Evolutionary conservation across 2,888 invertebrate species (phyloP), one percentile per base, ranked within the genome.

Genomic region (Eupsilia transversa): DNA sequence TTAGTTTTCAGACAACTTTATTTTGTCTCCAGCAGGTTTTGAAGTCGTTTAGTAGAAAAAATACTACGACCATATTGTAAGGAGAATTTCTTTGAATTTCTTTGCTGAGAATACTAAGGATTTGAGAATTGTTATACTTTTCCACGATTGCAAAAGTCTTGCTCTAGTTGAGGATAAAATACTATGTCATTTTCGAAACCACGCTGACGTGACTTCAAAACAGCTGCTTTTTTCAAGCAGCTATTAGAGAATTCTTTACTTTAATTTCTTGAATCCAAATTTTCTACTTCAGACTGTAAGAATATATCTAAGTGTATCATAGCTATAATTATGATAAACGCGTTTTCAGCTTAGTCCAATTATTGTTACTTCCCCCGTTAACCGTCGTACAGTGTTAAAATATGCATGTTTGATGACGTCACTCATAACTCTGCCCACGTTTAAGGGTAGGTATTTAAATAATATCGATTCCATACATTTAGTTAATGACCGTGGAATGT

Each of bases 31-130:
- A 64, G 54, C 69, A 70, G 67, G 23, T 79, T 81, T 79, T 72
- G 75, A 82, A 82, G 60, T 59, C 74, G 67, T 82, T 82, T 82
- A 68, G 52, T 61, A 68, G n/a, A 68, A 82, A 79, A 81, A 82
- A 67, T 27, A n/a, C 17, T 17, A n/a, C 52, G 56, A 54, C 27
- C 33, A 12, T 43, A 80, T 64, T 77, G 59, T 69, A 59, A 54
- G 41, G 27, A 67, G 46, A 38, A 77, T 54, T 77, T 77, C 38
- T 65, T 69, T 66, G 43, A 43, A 72, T 57, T 77, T 77, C 38
- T 60, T 66, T 69, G 33, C 66, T 61, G n/a, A 27, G 43, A 56
- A 80, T 76, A 77, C 46, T 72, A 52, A 56, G 63, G 12, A 33
- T 79, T 64, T 63, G 54, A 43, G 20, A 56, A 65, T 77, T 65